A percentile compares a stretch with the other conserved stretches of the same genome.
Conservation (phyloP, 2,797 vertebrate genomes). For the Hydrolagus colliei region DNA sequence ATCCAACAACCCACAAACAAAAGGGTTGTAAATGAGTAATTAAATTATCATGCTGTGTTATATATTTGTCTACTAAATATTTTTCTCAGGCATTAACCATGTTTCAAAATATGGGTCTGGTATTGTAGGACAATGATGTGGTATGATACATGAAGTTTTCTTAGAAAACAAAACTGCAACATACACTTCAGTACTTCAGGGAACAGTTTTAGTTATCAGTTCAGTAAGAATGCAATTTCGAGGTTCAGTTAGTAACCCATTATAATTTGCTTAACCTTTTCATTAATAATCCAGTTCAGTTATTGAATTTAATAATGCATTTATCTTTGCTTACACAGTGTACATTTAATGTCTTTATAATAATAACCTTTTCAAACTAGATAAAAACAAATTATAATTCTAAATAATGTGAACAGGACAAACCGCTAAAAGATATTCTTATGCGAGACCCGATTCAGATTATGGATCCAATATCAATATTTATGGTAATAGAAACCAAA, state of each 20-base stretch:
- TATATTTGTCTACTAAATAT: too few relatives aligned
- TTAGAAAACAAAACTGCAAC: too few relatives aligned
- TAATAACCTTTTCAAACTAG: conserved; percentile 39
- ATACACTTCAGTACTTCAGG: too few relatives aligned
- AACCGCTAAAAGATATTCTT: conserved; percentile 44
- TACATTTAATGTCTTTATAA: conserved; percentile 37
- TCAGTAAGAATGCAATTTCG: too few relatives aligned
- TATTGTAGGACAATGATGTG: too few relatives aligned
- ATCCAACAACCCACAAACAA: background rate
- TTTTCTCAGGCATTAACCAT: too few relatives aligned
- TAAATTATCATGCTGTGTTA: background rate
- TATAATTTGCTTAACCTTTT: too few relatives aligned
- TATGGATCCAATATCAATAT: conserved; percentile 58
- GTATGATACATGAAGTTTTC: too few relatives aligned
- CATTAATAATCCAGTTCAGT: background rate
- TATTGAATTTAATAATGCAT: conserved; percentile 39
- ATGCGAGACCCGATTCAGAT: conserved; percentile 35
- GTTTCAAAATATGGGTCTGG: too few relatives aligned
- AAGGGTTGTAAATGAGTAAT: background rate
- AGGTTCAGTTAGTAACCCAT: too few relatives aligned
- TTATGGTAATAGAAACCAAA: conserved; percentile 73
- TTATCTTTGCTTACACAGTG: conserved; percentile 44
- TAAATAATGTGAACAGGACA: conserved; percentile 38
- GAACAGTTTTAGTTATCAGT: too few relatives aligned
- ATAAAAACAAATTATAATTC: conserved; percentile 36